These are phyloP conservation scores for Ia io DNA, from an alignment of 2,113 vertebrate genomes.

Conservation along the genomic window DNA sequence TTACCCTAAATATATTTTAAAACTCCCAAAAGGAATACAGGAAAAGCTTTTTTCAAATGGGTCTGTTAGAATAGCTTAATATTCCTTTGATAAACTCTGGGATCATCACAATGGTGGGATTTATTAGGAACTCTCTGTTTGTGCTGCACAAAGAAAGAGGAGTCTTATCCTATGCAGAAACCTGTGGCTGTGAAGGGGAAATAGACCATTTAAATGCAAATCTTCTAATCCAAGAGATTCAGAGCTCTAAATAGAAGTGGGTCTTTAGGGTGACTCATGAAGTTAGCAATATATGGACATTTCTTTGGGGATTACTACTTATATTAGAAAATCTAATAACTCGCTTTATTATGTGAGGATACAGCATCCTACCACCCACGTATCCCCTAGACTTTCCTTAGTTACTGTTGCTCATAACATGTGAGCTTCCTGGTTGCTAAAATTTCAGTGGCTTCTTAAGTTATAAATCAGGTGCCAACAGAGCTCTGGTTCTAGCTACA, in stretches of 20 bases:
- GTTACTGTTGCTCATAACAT: background rate
- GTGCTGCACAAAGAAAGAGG: slow-evolving; percentile 45
- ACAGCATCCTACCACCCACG: background rate
- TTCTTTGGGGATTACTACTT: slow-evolving; percentile 64
- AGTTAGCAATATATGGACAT: slow-evolving; percentile 59
- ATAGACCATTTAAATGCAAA: slow-evolving; percentile 75
- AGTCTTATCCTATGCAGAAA: slow-evolving; percentile 39
- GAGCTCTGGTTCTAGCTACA: background rate
- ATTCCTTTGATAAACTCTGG: slow-evolving; percentile 45
- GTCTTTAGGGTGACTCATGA: slow-evolving; percentile 60
- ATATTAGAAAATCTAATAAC: slow-evolving; percentile 67
- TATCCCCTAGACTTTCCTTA: background rate
- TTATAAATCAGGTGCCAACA: slow-evolving; percentile 37
- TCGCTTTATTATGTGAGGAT: slow-evolving; percentile 55
- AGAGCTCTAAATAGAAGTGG: slow-evolving; percentile 60
- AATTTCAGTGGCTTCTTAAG: slow-evolving; percentile 16
- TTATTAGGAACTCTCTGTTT: slow-evolving; percentile 41
- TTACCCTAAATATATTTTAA: slow-evolving; percentile 58
- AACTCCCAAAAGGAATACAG: slow-evolving; percentile 21
- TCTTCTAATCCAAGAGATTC: slow-evolving; percentile 70
- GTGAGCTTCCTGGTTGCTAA: slow-evolving; percentile 31
- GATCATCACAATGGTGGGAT: slow-evolving; percentile 47
- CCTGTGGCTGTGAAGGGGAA: slow-evolving; percentile 38
- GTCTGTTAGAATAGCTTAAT: slow-evolving; percentile 28
- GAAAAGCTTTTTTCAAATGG: slow-evolving; percentile 43